Evolutionary conservation across 2,797 vertebrate species (phyloP).

Genomic region (Rhinophrynus dorsalis): DNA sequence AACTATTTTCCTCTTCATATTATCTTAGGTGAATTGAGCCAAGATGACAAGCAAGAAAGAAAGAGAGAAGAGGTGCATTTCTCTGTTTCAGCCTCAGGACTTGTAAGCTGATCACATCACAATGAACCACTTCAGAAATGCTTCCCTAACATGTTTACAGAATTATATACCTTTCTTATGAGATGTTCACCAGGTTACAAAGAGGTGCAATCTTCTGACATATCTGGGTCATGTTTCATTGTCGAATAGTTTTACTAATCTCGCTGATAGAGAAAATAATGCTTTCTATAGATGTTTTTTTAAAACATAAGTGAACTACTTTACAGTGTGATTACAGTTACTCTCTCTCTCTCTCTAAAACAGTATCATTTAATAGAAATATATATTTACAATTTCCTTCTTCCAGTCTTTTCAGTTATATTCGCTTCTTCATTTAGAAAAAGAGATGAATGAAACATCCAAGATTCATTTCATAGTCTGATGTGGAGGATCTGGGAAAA

Average conservation of each 20-base stretch:
- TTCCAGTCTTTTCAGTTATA: too few relatives aligned
- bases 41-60: conserved; percentile 36
- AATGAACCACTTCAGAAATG: conserved; percentile 49
- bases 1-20: too few relatives aligned
- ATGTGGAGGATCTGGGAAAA: too few relatives aligned
- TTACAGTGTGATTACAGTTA: too few relatives aligned
- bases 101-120: conserved; percentile 42
- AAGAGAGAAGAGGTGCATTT: conserved; percentile 26
- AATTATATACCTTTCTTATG: conserved; percentile 46
- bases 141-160: conserved; percentile 44
- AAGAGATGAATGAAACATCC: too few relatives aligned
- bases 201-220: conserved; percentile 37
- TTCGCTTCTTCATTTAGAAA: too few relatives aligned
- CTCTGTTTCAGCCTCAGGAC: conserved; percentile 15
- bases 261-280: neutral
- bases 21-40: conserved; percentile 37
- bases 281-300: too few relatives aligned
- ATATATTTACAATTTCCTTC: too few relatives aligned
- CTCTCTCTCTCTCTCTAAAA: too few relatives aligned
- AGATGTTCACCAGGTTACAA: conserved; percentile 45
- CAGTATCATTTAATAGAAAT: too few relatives aligned
- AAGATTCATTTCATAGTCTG: too few relatives aligned
- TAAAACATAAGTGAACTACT: too few relatives aligned
- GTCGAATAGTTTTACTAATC: conserved; percentile 24
- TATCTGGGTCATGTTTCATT: conserved; percentile 44